A percentile compares a stretch with the other conserved stretches of the same genome.
Conservation (phyloP, 2,113 vertebrate genomes). For the Propithecus coquereli region DNA sequence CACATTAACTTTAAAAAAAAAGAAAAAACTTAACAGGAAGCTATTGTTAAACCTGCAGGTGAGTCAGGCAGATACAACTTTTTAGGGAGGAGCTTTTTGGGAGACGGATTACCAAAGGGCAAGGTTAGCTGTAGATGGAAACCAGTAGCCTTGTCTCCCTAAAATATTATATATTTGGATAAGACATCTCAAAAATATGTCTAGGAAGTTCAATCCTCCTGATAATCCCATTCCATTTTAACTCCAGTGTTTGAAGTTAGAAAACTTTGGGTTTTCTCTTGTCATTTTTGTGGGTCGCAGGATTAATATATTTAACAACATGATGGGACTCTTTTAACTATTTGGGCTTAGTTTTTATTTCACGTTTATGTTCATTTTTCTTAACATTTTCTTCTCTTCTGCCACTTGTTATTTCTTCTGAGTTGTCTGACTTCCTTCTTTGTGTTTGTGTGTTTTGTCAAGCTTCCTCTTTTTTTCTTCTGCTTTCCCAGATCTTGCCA, state of each 20-base stretch:
- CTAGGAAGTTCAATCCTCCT: background rate
- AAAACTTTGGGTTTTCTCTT: background rate
- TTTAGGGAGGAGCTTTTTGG: background rate
- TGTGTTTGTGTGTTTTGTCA: background rate
- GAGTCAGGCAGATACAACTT: background rate
- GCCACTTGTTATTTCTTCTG: background rate
- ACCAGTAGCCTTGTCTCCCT: background rate
- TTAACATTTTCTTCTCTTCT: background rate
- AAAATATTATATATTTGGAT: background rate
- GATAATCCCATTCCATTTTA: background rate
- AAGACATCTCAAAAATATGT: background rate
- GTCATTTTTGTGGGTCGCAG: background rate
- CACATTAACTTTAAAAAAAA: background rate
- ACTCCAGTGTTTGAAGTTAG: background rate
- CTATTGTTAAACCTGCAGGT: background rate
- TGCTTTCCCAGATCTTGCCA: constrained; percentile 28
- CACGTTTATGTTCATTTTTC: background rate
- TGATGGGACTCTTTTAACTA: background rate
- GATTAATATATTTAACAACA: background rate
- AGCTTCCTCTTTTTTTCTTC: constrained; percentile 54
- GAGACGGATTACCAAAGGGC: background rate
- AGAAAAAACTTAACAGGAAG: background rate
- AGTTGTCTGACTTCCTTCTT: constrained; percentile 10
- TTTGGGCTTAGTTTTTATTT: background rate
- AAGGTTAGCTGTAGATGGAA: background rate